Evolutionary conservation across 2,797 vertebrate genomes (phyloP).

Genomic region (Scolopax rusticola): DNA sequence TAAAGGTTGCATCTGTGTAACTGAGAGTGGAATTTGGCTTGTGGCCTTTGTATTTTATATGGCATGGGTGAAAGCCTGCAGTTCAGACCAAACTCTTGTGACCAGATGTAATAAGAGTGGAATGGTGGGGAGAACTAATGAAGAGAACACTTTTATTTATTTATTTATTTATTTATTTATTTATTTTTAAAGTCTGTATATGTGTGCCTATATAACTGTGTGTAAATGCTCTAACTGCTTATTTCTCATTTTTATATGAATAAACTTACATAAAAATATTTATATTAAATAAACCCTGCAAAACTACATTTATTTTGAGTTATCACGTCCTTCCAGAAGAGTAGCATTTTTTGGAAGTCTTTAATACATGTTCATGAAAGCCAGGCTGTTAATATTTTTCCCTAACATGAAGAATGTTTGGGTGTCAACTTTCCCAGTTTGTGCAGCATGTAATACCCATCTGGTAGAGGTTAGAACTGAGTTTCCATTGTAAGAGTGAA

Average conservation of each 20-base stretch:
- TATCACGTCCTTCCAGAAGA: background rate
- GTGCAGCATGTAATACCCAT: background rate
- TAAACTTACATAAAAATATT: background rate
- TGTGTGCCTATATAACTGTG: background rate
- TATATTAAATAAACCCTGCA: background rate
- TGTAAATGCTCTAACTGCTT: background rate
- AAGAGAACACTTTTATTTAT: background rate
- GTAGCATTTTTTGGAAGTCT: background rate
- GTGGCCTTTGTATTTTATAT: background rate
- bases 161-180: no score
- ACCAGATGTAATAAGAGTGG: background rate
- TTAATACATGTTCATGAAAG: background rate
- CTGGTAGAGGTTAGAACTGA: background rate
- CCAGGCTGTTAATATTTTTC: background rate
- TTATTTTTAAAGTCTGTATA: background rate
- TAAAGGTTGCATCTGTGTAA: constrained; percentile 24
- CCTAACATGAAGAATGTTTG: background rate
- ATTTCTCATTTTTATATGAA: background rate
- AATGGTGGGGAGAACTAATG: background rate
- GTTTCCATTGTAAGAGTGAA: background rate
- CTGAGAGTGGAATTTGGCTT: constrained; percentile 38
- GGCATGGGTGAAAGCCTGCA: background rate
- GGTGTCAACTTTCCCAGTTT: background rate
- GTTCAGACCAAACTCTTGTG: background rate
- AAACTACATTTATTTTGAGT: background rate